Conservation (phyloP, 1,140 invertebrate species). For the Papilio xuthus region DNA sequence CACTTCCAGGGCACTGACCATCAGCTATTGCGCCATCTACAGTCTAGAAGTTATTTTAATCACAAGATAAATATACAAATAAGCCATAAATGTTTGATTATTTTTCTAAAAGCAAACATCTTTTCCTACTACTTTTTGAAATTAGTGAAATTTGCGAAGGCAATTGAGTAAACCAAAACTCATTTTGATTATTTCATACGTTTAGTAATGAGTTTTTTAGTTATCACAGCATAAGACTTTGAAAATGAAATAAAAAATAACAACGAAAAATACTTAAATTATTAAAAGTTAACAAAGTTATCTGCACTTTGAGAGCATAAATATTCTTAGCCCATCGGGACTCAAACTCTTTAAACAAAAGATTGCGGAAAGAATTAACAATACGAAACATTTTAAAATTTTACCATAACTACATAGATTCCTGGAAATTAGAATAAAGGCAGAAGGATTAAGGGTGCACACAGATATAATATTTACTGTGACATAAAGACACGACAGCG, state of each 20-base stretch:
- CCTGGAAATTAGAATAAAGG: conserved; percentile 12
- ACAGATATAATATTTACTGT: conserved; percentile 10
- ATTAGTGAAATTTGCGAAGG: not conserved
- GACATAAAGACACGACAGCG: conserved; percentile 5
- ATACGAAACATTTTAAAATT: not conserved
- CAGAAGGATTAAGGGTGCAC: conserved; percentile 14
- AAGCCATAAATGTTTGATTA: conserved; percentile 16
- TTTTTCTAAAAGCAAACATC: not conserved
- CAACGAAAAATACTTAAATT: not conserved
- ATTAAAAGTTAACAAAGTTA: not conserved
- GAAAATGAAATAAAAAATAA: not conserved
- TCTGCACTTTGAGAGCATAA: not conserved
- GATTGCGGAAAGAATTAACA: not conserved
- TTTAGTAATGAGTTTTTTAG: not conserved
- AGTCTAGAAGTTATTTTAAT: conserved; percentile 58
- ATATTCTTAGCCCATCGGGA: too few species aligned
- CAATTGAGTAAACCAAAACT: not conserved
- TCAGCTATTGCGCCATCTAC: conserved; percentile 72
- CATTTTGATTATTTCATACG: not conserved
- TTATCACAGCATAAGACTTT: not conserved
- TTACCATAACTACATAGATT: not conserved
- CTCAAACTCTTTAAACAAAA: not conserved
- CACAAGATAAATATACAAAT: not conserved
- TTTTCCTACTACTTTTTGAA: not conserved
- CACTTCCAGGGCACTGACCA: conserved; percentile 63